Percentiles rank a stretch among this genome's conserved stretches.
These are phyloP conservation scores for Himalopsyche japonica DNA, from an alignment of 2,888 invertebrate genomes.

Conservation along the genomic window DNA sequence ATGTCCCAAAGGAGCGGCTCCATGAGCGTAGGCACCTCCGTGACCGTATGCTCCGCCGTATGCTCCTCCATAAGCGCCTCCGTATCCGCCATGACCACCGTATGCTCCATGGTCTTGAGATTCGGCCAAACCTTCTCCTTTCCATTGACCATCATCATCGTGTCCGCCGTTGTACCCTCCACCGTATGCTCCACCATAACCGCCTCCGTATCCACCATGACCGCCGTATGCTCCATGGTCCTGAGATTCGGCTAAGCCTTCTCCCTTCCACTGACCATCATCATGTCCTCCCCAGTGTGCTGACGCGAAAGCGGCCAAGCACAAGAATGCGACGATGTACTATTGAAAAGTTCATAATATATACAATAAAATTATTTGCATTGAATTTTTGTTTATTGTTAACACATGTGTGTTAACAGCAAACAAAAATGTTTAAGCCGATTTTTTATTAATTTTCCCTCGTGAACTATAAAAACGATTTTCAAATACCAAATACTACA, in stretches of 20 bases:
- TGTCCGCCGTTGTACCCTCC: too few relatives aligned
- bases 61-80: not conserved
- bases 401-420: too few relatives aligned
- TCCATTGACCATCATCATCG: too few relatives aligned
- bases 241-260: constrained; percentile 54
- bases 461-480: too few relatives aligned
- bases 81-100: constrained; percentile 7
- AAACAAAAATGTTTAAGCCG: too few relatives aligned
- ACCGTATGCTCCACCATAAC: too few relatives aligned
- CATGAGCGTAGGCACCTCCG: not conserved
- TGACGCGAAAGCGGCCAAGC: constrained; percentile 6
- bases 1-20: not conserved
- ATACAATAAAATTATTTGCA: too few relatives aligned
- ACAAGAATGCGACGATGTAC: constrained; percentile 25
- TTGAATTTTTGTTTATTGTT: too few relatives aligned
- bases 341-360: not conserved
- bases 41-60: not conserved
- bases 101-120: not conserved
- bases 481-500: too few relatives aligned
- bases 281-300: constrained; percentile 41
- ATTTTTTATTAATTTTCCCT: too few relatives aligned
- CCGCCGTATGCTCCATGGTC: constrained; percentile 60
- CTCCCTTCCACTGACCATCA: constrained; percentile 52
- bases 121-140: too few relatives aligned
- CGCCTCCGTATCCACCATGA: not conserved